phyloP scores from a whole-genome alignment of 2,113 vertebrate species.

The Rissa tridactyla region DNA sequence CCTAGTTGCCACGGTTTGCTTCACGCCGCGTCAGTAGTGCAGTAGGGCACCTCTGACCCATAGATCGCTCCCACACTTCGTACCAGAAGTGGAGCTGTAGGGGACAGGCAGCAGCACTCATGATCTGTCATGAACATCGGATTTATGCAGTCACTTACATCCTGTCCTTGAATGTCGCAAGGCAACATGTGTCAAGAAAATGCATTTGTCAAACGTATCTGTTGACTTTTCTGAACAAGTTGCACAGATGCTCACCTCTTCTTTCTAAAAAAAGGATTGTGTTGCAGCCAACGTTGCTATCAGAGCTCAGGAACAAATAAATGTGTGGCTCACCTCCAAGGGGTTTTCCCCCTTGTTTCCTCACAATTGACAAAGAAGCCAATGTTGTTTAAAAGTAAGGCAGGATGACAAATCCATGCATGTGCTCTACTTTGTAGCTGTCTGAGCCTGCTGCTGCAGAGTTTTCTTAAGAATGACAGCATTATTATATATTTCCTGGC shows the following conservation, averaged over 20 bases:
- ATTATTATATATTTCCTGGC: conserved; percentile 61
- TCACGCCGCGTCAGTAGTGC: accelerated
- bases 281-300: conserved; percentile 23
- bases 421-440: conserved; percentile 44
- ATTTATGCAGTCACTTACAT: neutral
- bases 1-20: neutral
- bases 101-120: neutral
- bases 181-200: neutral
- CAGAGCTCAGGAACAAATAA: conserved; percentile 58
- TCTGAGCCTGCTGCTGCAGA: conserved; percentile 62
- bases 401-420: conserved; percentile 58
- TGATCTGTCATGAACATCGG: neutral
- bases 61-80: neutral
- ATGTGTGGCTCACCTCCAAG: conserved; percentile 60
- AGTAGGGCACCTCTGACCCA: neutral
- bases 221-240: conserved; percentile 1
- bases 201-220: neutral
- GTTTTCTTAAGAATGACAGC: conserved; percentile 46
- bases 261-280: conserved; percentile 39
- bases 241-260: conserved; percentile 38
- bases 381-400: conserved; percentile 44
- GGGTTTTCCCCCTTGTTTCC: conserved; percentile 44
- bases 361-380: conserved; percentile 58
- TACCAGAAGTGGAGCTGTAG: neutral
- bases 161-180: neutral